Conservation (phyloP, 2,113 vertebrate species). For the Chlorodrepanis virens region DNA sequence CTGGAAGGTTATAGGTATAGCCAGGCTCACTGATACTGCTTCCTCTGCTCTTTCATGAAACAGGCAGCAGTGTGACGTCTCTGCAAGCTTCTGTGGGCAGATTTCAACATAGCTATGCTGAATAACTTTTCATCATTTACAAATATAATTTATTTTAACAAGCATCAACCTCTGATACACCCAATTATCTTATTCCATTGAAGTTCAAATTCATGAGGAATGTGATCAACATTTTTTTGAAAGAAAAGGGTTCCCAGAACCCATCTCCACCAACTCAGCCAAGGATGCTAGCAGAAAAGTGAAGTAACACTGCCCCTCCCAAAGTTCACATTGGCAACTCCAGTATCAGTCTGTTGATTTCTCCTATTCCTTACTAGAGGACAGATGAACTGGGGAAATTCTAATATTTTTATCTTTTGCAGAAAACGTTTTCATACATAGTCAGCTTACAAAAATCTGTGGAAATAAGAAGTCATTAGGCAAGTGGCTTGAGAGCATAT, state of each 20-base stretch:
- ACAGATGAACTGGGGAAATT: neutral
- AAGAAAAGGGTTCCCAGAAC: neutral
- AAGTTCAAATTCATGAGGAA: rapidly evolving
- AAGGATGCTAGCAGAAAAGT: neutral
- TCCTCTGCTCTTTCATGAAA: neutral
- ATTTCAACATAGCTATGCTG: neutral
- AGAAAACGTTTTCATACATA: neutral
- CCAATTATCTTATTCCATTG: neutral
- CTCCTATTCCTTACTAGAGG: neutral
- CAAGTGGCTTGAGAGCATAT: neutral
- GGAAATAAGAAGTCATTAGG: neutral
- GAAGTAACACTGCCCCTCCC: neutral
- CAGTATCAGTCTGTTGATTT: neutral
- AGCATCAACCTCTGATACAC: neutral
- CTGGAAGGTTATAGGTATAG: neutral
- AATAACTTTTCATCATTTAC: neutral
- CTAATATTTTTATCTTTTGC: neutral
- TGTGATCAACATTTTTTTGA: neutral
- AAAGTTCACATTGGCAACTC: neutral
- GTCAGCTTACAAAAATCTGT: neutral
- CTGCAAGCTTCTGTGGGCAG: neutral
- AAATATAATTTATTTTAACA: neutral
- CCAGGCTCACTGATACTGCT: neutral
- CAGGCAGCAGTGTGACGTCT: neutral
- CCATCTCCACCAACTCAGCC: neutral